Evolutionary conservation across 1,140 invertebrate species (phyloP), one percentile per base, ranked within the genome.

Genomic region (Zaprionus vittiger): DNA sequence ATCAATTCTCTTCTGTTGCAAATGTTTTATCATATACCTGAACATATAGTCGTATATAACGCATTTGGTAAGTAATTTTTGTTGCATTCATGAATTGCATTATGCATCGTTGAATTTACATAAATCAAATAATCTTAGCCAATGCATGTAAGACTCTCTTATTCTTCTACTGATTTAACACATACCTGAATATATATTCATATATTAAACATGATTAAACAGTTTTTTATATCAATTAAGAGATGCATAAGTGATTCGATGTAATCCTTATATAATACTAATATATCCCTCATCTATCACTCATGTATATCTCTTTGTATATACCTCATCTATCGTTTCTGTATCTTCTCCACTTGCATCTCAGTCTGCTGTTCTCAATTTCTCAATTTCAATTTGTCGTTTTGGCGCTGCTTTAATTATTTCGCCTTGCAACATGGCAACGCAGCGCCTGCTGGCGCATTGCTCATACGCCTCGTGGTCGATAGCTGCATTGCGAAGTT

Each of bases 391-490:
- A 52, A 52, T 52, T 52, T 52, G 47, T 52, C 47, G 38, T 24
- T 52, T 12, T 47, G 41, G 41, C 41, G 41, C n/a, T 24, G 47
- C 47, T 62, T 56, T 49, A 66, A 73, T 73, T 24, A 73, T 72
- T 60, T 22, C 63, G 65, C 60, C 60, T 56, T 47, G 41, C 60
- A 70, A 56, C 44, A 61, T 44, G 66, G 56, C 61, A 9, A 47
- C 31, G 55, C 44, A 22, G 7, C 37, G 55, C 44, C 38, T 20
- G 28, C 54, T 54, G 34, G 47, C 61, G 41, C 26, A 76, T 60
- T 77, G 69, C 69, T 47, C 57, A 73, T 77, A 77, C 70, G 63
- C 70, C 69, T 38, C 38, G 70, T 77, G 74, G 69, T 54, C 74
- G 73, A 62, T 59, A 47, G 60, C 55, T 71, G 73, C 68, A 76